These are phyloP conservation scores for Mylabris sibirica DNA, from an alignment of 2,888 invertebrate genomes.

Conservation along the genomic window DNA sequence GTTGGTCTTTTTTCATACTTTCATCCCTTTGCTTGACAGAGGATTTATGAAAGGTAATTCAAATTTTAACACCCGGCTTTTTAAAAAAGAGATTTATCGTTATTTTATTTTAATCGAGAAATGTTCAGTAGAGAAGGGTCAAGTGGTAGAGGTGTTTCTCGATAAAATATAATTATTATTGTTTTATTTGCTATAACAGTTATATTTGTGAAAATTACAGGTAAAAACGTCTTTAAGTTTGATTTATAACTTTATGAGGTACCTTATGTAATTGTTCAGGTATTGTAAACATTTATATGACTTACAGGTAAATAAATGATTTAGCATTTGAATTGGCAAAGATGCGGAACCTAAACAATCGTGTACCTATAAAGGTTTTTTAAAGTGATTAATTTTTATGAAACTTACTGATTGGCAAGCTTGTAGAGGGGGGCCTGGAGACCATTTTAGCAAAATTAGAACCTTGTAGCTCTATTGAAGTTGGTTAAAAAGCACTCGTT, in stretches of 20 bases:
- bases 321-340: not conserved
- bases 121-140: not conserved
- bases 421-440: no score
- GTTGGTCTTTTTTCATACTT: not conserved
- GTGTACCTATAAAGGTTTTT: no score
- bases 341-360: no score
- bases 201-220: not conserved
- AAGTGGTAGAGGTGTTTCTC: not conserved
- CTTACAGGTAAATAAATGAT: not conserved
- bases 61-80: not conserved
- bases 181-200: not conserved
- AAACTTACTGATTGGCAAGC: no score
- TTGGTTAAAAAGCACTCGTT: no score
- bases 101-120: not conserved
- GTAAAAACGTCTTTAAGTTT: not conserved
- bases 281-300: not conserved
- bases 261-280: not conserved
- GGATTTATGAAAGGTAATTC: constrained; percentile 4
- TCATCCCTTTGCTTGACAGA: not conserved
- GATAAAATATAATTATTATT: not conserved
- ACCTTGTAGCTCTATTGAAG: no score
- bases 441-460: no score
- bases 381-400: no score
- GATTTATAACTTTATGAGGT: not conserved
- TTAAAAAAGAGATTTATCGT: constrained; percentile 1